Conservation (phyloP, 2,113 vertebrate genomes). For the Psophia crepitans region DNA sequence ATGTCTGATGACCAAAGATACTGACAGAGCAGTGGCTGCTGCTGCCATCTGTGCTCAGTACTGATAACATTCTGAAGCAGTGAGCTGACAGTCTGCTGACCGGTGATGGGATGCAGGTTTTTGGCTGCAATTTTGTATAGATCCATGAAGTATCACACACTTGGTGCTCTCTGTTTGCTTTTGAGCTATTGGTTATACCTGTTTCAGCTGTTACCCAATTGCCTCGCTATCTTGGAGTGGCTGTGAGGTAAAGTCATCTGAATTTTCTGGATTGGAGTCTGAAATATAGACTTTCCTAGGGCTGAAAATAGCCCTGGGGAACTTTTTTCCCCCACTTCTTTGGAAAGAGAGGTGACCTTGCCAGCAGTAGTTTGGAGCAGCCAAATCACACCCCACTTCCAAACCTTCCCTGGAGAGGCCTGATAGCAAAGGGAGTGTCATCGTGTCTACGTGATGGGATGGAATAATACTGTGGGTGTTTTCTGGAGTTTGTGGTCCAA, state of each 20-base stretch:
- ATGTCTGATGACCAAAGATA: neutral
- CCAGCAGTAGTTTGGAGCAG: neutral
- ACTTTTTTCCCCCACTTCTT: rapidly evolving
- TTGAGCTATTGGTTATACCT: too few species aligned
- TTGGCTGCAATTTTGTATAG: neutral
- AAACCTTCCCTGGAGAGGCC: neutral
- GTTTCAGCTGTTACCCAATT: neutral
- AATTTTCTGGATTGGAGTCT: neutral
- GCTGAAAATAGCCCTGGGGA: neutral
- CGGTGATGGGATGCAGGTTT: neutral
- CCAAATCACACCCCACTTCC: neutral
- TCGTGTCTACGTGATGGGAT: too few species aligned
- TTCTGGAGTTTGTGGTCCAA: neutral
- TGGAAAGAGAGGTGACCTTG: neutral
- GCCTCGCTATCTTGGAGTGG: rapidly evolving
- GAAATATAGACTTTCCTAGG: neutral
- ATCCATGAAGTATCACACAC: neutral
- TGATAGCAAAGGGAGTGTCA: neutral
- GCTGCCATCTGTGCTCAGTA: neutral
- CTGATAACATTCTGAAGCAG: neutral
- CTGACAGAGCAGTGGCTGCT: neutral
- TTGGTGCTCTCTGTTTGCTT: neutral
- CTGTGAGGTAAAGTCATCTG: neutral
- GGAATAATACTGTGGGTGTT: neutral
- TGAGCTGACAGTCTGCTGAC: neutral